Base-by-base conservation (phyloP, 2,888 invertebrate species). In the Campoletis raptor region DNA sequence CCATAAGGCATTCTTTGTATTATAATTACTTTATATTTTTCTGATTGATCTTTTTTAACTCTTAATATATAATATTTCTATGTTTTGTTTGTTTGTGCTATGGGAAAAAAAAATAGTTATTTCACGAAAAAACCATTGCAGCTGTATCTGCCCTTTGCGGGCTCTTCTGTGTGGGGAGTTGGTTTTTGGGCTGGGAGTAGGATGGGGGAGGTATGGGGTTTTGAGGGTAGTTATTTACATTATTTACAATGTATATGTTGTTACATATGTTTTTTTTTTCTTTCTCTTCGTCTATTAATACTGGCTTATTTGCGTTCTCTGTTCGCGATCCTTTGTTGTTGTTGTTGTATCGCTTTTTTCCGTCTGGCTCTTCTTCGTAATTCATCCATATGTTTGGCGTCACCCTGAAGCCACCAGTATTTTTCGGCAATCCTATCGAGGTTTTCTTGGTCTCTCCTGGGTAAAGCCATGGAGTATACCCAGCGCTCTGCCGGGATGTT, bases 331-430 rank as follows among this genome's bases (percentile, higher is more conserved):
- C 45, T 45, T 45, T 45, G 24, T 70, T 70, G 69, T 21, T 21
- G 24, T 42, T 48, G 45, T 24, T 30, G 30, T 24, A 15, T 45
- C 7, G 7, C 1, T 15, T 45, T 70, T n/a, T 70, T 45, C 21
- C 57, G 18, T 9, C 70, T 40, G 0, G 72, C 42, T 70, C 57
- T 57, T 24, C 72, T 54, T 24, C 61, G 40, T 1, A 80, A 2
- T 45, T 80, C 72, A 40, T 80, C 72, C 72, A 61, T 36, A 15
- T 42, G n/a, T 61, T 72, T 80, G 67, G 61, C 72, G 0, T 80
- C 18, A 5, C 45, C 57, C 10, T 72, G 72, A 6, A 57, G 45
- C 80, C 30, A 80, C 72, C 72, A 80, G 12, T 80, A 54, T 52
- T 37, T 8, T 42, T 21, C 36, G 2, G 0, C 1, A 5, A 72